phyloP scores from a whole-genome alignment of 2,113 vertebrate species.

The Rostratula benghalensis region DNA sequence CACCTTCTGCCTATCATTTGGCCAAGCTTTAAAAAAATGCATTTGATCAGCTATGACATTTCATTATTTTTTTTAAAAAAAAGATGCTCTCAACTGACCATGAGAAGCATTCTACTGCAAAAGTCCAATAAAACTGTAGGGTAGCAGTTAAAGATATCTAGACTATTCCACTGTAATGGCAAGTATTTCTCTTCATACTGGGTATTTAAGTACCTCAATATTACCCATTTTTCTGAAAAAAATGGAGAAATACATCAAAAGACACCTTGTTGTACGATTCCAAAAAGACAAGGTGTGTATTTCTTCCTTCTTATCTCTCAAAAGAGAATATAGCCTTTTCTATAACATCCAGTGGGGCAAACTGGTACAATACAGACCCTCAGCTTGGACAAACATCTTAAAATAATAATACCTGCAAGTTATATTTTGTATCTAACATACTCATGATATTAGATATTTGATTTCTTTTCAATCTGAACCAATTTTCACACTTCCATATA shows the following conservation, averaged over 20 bases:
- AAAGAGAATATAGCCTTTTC: neutral
- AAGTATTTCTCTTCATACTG: neutral
- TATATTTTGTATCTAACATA: neutral
- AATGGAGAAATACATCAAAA: neutral
- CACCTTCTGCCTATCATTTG: neutral
- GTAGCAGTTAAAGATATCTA: neutral
- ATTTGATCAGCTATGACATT: neutral
- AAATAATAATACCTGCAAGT: neutral
- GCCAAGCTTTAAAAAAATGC: neutral
- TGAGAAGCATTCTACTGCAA: neutral
- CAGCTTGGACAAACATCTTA: neutral
- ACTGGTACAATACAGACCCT: neutral
- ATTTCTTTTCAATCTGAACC: neutral
- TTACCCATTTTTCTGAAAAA: constrained; percentile 1
- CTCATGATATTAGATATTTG: neutral
- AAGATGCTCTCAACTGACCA: neutral
- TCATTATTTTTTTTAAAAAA: neutral
- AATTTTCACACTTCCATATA: neutral
- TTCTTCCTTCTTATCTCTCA: neutral
- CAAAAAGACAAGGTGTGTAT: neutral
- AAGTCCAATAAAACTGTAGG: neutral
- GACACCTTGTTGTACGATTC: neutral
- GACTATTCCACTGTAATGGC: neutral
- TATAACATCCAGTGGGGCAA: neutral
- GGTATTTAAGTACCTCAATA: neutral